phyloP scores from a whole-genome alignment of 2,797 vertebrate genomes.

The Fistularia tabacaria region DNA sequence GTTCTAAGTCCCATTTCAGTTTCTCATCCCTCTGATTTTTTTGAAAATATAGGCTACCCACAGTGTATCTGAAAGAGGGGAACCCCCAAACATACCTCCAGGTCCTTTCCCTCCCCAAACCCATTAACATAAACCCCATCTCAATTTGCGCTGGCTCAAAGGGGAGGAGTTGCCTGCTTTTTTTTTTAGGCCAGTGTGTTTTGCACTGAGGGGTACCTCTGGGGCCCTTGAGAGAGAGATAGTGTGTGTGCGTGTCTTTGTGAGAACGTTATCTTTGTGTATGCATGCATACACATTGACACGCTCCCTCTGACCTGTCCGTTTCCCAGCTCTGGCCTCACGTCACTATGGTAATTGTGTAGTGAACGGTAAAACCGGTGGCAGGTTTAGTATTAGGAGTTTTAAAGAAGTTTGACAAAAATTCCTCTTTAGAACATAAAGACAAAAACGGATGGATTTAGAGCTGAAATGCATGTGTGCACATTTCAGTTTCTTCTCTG shows the following conservation, averaged over 20 bases:
- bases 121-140: conserved; percentile 60
- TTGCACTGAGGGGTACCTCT: conserved; percentile 33
- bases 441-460: no score
- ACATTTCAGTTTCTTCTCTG: conserved; percentile 16
- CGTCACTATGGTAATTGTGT: conserved; percentile 40
- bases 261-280: conserved; percentile 3
- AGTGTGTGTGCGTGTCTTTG: conserved; percentile 19
- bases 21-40: conserved; percentile 6
- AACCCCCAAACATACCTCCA: conserved; percentile 8
- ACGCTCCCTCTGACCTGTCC: conserved; percentile 39
- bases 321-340: conserved; percentile 36
- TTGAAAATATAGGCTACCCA: conserved; percentile 35
- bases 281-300: background rate
- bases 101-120: conserved; percentile 12
- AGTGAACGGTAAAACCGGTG: no score
- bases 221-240: conserved; percentile 29
- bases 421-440: background rate
- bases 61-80: conserved; percentile 23
- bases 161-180: conserved; percentile 43
- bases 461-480: conserved; percentile 2
- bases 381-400: no score
- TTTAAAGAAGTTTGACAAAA: no score
- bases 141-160: conserved; percentile 54
- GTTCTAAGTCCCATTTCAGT: conserved; percentile 1
- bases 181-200: conserved; percentile 46